A percentile compares a stretch with the other conserved stretches of the same genome.
Conservation (phyloP, 2,797 vertebrate species). For the Bovichtus diacanthus region DNA sequence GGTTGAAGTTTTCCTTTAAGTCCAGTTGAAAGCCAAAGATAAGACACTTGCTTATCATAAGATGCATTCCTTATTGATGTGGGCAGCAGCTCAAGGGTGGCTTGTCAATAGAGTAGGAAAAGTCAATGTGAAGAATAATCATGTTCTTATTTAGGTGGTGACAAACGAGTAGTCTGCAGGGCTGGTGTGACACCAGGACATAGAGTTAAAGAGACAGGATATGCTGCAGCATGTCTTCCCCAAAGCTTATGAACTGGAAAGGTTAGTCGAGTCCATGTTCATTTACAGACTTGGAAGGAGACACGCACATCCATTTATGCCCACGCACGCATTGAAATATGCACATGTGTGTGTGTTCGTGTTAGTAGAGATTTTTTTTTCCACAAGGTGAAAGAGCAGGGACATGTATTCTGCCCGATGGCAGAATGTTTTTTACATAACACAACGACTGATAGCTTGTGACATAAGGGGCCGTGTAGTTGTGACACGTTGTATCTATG, state of each 20-base stretch:
- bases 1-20: too few species aligned
- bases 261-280: constrained; percentile 39
- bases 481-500: constrained; percentile 34
- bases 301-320: constrained; percentile 2
- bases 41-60: background rate
- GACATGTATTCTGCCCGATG: constrained; percentile 44
- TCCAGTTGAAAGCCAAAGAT: constrained; percentile 1
- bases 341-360: constrained; percentile 7
- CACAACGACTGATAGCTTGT: constrained; percentile 48
- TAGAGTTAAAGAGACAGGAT: constrained; percentile 37
- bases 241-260: constrained; percentile 18
- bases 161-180: constrained; percentile 49
- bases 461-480: constrained; percentile 45
- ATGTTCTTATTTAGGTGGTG: constrained; percentile 45
- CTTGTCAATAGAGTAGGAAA: constrained; percentile 27
- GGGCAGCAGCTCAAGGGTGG: background rate
- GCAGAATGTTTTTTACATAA: constrained; percentile 64
- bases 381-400: constrained; percentile 31
- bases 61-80: background rate
- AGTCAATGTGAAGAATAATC: constrained; percentile 45
- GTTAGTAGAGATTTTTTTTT: background rate
- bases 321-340: constrained; percentile 4
- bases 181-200: constrained; percentile 37
- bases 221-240: constrained; percentile 16
- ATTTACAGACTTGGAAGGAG: background rate